Conservation (phyloP, 2,113 vertebrate species). For the Platysteira castanea region DNA sequence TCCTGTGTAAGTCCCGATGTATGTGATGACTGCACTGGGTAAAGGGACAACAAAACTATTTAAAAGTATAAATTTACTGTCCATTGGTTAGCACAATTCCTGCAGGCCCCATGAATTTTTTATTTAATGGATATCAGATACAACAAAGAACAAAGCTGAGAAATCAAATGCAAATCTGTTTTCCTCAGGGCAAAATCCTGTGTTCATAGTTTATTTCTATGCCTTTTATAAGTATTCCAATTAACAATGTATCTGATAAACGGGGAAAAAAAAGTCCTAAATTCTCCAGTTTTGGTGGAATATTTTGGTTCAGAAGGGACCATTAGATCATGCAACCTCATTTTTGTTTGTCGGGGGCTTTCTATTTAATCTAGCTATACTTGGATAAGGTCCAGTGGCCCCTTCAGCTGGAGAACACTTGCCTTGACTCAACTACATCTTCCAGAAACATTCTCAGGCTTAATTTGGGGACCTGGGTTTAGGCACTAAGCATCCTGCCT, state of each 20-base stretch:
- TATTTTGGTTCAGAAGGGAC: neutral
- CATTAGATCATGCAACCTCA: neutral
- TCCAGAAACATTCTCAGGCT: neutral
- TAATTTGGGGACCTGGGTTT: neutral
- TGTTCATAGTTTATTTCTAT: neutral
- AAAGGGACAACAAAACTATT: neutral
- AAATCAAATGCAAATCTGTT: neutral
- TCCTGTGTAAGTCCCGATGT: neutral
- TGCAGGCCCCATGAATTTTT: neutral
- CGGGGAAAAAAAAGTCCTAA: neutral
- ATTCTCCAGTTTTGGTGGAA: neutral
- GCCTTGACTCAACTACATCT: slow-evolving; percentile 14
- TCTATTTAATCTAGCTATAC: neutral
- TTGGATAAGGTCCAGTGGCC: neutral
- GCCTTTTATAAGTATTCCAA: neutral
- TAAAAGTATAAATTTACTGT: slow-evolving; percentile 24
- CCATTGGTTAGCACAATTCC: slow-evolving; percentile 52
- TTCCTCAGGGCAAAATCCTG: neutral
- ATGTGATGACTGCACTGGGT: neutral
- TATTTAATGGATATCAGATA: slow-evolving; percentile 49
- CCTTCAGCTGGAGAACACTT: neutral
- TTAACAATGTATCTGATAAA: neutral
- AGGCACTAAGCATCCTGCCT: neutral
- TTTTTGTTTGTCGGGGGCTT: neutral
- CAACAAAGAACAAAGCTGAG: slow-evolving; percentile 42